Evolutionary conservation across 2,113 vertebrate genomes (phyloP).

Genomic region (Stegastes partitus): DNA sequence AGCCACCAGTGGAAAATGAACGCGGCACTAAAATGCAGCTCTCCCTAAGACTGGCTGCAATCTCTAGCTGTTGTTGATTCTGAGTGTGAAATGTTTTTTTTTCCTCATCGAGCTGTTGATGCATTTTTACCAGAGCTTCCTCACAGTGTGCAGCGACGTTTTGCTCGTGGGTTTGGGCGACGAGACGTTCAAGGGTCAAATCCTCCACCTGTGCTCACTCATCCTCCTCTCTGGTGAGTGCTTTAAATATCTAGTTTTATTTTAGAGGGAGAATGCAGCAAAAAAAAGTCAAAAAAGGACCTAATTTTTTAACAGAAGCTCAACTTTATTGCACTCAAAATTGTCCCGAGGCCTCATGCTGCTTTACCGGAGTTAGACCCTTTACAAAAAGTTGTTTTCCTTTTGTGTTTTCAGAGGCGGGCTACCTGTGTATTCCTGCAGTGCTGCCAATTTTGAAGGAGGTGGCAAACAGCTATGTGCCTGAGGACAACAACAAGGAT

Average conservation of each 20-base stretch:
- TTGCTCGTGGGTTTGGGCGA: slow-evolving; percentile 90
- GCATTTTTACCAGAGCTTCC: slow-evolving; percentile 84
- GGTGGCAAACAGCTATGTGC: slow-evolving; percentile 79
- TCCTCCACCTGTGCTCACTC: slow-evolving; percentile 86
- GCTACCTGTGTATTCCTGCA: slow-evolving; percentile 85
- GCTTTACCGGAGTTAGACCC: background rate
- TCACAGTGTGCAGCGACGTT: slow-evolving; percentile 88
- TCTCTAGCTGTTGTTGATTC: background rate
- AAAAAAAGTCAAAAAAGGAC: background rate
- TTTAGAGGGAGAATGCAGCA: no score
- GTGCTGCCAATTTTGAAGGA: slow-evolving; percentile 89
- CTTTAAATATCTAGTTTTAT: background rate
- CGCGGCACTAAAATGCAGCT: background rate
- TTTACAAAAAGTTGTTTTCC: background rate
- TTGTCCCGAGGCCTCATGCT: background rate
- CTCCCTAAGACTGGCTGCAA: background rate
- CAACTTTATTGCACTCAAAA: background rate
- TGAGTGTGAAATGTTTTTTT: background rate
- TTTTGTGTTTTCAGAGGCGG: slow-evolving; percentile 83
- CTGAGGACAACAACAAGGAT: slow-evolving; percentile 54
- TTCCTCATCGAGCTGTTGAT: background rate
- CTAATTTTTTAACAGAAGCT: background rate
- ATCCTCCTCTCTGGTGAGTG: slow-evolving; percentile 87
- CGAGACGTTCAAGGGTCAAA: slow-evolving; percentile 81
- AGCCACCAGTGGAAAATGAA: background rate